A percentile compares a stretch with the other conserved stretches of the same genome.
phyloP scores from a whole-genome alignment of 2,797 vertebrate species.

The Eulemur albifrons region DNA sequence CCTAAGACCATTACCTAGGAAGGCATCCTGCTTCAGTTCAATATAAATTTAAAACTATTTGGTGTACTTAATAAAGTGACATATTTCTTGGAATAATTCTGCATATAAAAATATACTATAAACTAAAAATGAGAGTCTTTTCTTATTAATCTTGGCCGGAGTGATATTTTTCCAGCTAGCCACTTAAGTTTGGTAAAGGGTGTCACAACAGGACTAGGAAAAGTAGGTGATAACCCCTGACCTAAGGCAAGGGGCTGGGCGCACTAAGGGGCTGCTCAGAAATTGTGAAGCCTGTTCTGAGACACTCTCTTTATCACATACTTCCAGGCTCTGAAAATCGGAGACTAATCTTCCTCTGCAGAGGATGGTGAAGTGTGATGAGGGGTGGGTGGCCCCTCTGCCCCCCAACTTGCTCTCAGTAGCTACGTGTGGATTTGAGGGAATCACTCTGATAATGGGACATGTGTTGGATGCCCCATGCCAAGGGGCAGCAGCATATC shows the following conservation, averaged over 20 bases:
- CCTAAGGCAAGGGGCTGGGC: neutral
- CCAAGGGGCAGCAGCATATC: neutral
- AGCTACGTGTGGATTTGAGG: neutral
- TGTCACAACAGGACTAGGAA: neutral
- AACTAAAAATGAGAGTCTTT: neutral
- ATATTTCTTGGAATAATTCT: neutral
- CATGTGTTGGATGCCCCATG: fast-evolving
- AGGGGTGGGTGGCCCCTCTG: fast-evolving
- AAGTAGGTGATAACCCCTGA: neutral
- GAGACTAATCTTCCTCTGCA: neutral
- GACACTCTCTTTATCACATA: fast-evolving
- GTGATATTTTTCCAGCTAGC: neutral
- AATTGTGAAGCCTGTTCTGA: fast-evolving
- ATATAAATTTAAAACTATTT: neutral
- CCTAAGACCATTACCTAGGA: neutral
- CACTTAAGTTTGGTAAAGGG: neutral
- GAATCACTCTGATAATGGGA: fast-evolving
- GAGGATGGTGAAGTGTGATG: fast-evolving
- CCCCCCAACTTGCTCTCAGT: fast-evolving
- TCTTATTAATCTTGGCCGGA: neutral
- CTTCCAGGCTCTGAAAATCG: too few species aligned
- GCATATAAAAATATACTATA: neutral
- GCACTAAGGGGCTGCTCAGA: neutral
- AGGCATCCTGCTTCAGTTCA: neutral
- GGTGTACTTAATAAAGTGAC: neutral